Evolutionary conservation across 1,140 invertebrate genomes (phyloP).

Genomic region (Aphelinus certus): DNA sequence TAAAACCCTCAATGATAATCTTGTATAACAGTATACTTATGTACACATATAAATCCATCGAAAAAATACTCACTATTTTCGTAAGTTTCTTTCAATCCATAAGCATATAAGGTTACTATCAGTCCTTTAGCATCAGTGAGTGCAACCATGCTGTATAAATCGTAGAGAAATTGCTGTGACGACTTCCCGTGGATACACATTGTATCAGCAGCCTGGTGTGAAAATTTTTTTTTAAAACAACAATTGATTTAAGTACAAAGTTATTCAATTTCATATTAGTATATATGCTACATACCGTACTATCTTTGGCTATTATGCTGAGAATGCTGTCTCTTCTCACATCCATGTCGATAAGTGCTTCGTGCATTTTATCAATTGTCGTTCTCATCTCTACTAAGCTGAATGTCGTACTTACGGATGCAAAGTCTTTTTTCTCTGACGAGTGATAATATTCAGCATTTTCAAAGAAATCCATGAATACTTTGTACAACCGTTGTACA

Average conservation of each 20-base stretch:
- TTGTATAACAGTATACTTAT: too few relatives aligned
- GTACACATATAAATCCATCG: neutral
- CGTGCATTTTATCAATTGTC: constrained; percentile 3
- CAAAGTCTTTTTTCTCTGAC: neutral
- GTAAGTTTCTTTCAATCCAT: neutral
- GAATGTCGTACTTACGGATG: neutral
- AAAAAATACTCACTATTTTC: neutral
- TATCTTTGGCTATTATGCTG: neutral
- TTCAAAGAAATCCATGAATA: neutral
- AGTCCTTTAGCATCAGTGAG: neutral
- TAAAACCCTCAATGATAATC: neutral
- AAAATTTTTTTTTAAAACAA: neutral
- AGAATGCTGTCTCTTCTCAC: neutral
- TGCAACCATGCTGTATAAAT: neutral
- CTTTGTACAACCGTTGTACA: constrained; percentile 3
- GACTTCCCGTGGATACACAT: constrained; percentile 1
- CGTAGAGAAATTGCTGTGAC: neutral
- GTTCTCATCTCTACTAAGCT: constrained; percentile 2
- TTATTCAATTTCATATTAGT: neutral
- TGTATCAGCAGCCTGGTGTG: neutral
- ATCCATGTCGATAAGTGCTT: neutral
- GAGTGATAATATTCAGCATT: neutral
- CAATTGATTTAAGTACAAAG: too few relatives aligned
- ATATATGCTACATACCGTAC: neutral
- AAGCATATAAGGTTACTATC: neutral